phyloP scores from a whole-genome alignment of 2,888 invertebrate genomes.

The Philereme vetulata region DNA sequence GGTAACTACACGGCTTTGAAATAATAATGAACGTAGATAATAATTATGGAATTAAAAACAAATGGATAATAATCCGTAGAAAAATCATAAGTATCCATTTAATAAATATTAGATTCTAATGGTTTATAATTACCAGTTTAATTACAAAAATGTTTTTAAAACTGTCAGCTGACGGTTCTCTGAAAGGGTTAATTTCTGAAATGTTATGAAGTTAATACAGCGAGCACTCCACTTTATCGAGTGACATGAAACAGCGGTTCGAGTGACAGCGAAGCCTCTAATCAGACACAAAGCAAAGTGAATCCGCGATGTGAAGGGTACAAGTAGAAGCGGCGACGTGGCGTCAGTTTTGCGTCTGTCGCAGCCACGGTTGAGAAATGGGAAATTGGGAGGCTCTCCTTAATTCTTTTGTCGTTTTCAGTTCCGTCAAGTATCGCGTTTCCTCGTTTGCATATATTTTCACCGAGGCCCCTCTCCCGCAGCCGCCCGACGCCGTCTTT shows the following conservation, averaged over 20 bases:
- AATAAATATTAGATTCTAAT: constrained; percentile 23
- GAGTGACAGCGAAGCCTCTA: constrained; percentile 69
- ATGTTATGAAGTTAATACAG: constrained; percentile 4
- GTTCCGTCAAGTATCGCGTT: constrained; percentile 79
- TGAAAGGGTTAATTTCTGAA: constrained; percentile 15
- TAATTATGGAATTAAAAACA: constrained; percentile 18
- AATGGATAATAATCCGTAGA: constrained; percentile 12
- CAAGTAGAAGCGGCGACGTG: constrained; percentile 47
- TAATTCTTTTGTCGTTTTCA: constrained; percentile 83
- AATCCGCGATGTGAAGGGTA: constrained; percentile 60
- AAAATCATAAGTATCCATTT: constrained; percentile 18
- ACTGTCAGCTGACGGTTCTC: constrained; percentile 34
- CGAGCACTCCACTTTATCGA: constrained; percentile 44
- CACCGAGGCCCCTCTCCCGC: constrained; percentile 56
- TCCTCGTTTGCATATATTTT: constrained; percentile 81
- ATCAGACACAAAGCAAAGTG: constrained; percentile 71
- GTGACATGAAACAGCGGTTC: constrained; percentile 50
- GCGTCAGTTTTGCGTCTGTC: constrained; percentile 46
- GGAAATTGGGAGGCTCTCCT: constrained; percentile 43
- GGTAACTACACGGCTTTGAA: constrained; percentile 56
- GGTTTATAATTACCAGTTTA: constrained; percentile 13
- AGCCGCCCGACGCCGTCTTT: constrained; percentile 71
- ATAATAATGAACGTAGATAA: constrained; percentile 49
- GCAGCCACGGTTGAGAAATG: constrained; percentile 21
- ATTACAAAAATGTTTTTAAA: constrained; percentile 20